These are phyloP conservation scores for Babyrousa celebensis DNA, from an alignment of 2,797 vertebrate genomes.

Conservation along the genomic window DNA sequence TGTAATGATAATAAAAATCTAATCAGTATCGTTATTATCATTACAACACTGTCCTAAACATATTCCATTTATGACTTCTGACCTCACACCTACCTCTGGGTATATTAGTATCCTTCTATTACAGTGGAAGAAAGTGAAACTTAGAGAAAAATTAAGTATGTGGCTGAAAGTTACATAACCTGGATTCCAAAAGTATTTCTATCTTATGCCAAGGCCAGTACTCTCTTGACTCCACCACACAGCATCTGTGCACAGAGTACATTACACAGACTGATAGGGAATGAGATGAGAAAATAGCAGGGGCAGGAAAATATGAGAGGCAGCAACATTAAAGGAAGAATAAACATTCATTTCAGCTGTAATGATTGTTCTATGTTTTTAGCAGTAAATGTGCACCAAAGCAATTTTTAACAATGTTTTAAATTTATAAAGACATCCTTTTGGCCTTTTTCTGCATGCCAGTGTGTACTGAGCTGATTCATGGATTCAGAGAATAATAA, in stretches of 20 bases:
- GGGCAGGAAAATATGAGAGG: not conserved
- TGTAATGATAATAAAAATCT: not conserved
- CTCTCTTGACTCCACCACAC: not conserved
- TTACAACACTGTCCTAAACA: not conserved
- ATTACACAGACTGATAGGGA: not conserved
- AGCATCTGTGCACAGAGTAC: not conserved
- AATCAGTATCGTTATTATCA: slow-evolving; percentile 3
- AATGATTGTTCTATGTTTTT: slow-evolving; percentile 23
- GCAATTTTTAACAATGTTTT: slow-evolving; percentile 54
- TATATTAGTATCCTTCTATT: not conserved
- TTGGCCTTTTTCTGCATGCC: slow-evolving; percentile 8
- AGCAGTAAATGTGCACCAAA: slow-evolving; percentile 24
- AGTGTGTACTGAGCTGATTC: not conserved
- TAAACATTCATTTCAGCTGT: slow-evolving; percentile 50
- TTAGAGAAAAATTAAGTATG: not conserved
- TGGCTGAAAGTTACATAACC: not conserved
- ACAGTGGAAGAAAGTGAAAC: not conserved
- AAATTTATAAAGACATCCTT: slow-evolving; percentile 49
- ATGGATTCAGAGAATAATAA: slow-evolving; percentile 30
- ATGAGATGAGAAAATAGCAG: not conserved
- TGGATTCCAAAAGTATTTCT: slow-evolving; percentile 38
- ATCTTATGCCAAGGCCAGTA: not conserved
- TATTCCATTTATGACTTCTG: not conserved
- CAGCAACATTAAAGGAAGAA: slow-evolving; percentile 1
- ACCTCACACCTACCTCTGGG: not conserved